Evolutionary conservation across 2,797 vertebrate species (phyloP).

Genomic region (Amblyopsis hoosieri): DNA sequence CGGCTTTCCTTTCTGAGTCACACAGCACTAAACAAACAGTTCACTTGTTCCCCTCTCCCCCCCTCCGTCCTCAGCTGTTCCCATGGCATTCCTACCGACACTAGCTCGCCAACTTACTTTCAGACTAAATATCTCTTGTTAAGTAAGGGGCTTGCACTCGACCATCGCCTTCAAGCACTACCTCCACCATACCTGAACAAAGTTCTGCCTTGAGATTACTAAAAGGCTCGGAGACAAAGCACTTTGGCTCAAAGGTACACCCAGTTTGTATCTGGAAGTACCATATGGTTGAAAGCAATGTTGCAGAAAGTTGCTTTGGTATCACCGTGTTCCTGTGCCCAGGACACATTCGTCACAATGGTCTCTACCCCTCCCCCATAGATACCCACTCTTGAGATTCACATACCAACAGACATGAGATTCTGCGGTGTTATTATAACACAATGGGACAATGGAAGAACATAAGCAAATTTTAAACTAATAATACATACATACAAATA

Average conservation of each 20-base stretch:
- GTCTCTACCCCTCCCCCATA: too few relatives aligned
- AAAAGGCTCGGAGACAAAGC: background rate
- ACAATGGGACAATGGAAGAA: too few relatives aligned
- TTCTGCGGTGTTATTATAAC: too few relatives aligned
- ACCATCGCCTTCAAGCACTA: background rate
- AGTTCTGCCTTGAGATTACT: background rate
- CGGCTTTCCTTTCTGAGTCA: constrained; percentile 43
- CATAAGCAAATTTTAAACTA: background rate
- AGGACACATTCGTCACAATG: too few relatives aligned
- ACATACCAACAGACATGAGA: too few relatives aligned
- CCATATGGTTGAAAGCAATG: background rate
- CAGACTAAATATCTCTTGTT: background rate
- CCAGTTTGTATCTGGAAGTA: too few relatives aligned
- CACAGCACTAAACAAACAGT: constrained; percentile 9
- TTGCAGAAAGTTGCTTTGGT: background rate
- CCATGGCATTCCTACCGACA: constrained; percentile 16
- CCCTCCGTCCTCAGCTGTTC: constrained; percentile 14
- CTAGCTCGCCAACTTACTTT: background rate
- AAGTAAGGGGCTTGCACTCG: constrained; percentile 1
- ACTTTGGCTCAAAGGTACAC: background rate
- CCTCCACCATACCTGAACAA: background rate
- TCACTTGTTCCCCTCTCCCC: constrained; percentile 4
- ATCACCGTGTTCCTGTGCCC: too few relatives aligned
- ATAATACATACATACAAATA: background rate
- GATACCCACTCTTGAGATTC: too few relatives aligned